These are phyloP conservation scores for Axinella damicornis DNA, from an alignment of 37 sponge, comb jelly and placozoan species.

Conservation along the genomic window DNA sequence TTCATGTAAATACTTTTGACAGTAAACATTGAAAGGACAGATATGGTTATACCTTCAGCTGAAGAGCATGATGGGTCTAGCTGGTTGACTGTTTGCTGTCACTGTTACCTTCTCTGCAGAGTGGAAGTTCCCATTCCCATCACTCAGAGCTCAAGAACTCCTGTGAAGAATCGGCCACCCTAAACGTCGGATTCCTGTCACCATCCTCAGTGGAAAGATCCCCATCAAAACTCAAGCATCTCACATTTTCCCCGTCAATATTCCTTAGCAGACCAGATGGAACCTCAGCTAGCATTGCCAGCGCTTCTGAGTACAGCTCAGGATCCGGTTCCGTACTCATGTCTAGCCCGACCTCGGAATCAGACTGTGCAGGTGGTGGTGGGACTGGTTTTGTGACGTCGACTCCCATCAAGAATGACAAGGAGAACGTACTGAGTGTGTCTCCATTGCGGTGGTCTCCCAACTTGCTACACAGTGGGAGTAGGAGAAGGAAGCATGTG, in stretches of 20 bases:
- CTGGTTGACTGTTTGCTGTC: not conserved
- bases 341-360: not conserved
- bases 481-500: not conserved
- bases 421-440: not conserved
- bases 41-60: too few species aligned
- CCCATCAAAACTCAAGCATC: not conserved
- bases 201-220: conserved; percentile 24
- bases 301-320: not conserved
- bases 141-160: not conserved
- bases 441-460: conserved; percentile 36
- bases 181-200: conserved; percentile 47
- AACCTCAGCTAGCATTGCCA: not conserved
- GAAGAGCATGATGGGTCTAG: too few species aligned
- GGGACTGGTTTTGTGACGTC: conserved; percentile 50
- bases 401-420: conserved; percentile 55
- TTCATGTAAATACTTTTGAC: too few species aligned
- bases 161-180: not conserved
- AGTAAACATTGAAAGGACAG: too few species aligned
- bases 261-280: conserved; percentile 57
- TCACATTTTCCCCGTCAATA: conserved; percentile 67
- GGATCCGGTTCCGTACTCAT: not conserved
- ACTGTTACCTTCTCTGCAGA: not conserved
- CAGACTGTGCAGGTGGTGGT: not conserved
- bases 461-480: not conserved
- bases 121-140: not conserved